Conservation (phyloP, 2,888 invertebrate species). For the Macrosiphum euphorbiae region DNA sequence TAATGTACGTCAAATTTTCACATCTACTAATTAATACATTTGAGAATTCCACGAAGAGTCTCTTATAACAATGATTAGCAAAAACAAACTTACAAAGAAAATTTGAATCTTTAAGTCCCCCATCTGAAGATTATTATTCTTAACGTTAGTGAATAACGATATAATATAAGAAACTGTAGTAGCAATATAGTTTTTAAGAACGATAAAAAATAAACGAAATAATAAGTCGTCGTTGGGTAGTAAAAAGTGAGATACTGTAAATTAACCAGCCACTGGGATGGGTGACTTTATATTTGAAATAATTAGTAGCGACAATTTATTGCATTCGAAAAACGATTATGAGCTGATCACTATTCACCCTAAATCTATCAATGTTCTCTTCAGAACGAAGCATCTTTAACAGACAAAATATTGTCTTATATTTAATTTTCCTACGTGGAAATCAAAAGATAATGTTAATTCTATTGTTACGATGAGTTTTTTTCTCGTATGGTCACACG, state of each 20-base stretch:
- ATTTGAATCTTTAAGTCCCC: background rate
- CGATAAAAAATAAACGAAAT: background rate
- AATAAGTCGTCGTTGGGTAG: background rate
- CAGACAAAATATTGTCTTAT: background rate
- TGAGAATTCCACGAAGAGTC: background rate
- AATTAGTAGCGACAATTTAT: background rate
- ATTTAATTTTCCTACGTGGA: background rate
- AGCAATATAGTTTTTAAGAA: background rate
- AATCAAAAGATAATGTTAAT: background rate
- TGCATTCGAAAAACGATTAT: background rate
- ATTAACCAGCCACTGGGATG: background rate
- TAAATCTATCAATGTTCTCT: background rate
- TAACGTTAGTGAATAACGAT: background rate
- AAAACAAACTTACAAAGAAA: background rate
- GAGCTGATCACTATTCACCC: background rate
- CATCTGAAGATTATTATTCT: background rate
- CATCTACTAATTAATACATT: background rate
- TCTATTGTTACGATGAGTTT: background rate
- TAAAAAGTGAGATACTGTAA: background rate
- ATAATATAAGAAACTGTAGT: background rate
- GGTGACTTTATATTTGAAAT: background rate
- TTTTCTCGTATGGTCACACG: background rate
- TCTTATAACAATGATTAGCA: background rate
- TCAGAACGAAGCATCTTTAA: background rate
- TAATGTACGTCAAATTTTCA: background rate